Conservation (phyloP, 2,113 vertebrate genomes). For the Zapornia atra region DNA sequence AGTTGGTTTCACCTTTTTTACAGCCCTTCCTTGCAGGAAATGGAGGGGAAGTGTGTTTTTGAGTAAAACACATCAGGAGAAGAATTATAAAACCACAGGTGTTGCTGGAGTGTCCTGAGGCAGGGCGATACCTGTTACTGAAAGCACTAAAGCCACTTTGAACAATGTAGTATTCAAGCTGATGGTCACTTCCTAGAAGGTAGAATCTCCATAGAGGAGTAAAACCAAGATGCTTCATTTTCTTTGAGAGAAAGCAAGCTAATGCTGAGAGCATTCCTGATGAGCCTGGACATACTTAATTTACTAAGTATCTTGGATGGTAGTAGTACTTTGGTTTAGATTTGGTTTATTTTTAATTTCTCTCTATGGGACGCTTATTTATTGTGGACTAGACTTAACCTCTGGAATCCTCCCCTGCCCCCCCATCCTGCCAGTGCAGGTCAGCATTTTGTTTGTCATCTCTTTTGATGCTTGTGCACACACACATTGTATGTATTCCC, state of each 20-base stretch:
- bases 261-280: not conserved
- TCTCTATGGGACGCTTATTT: not conserved
- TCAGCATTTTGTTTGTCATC: not conserved
- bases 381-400: not conserved
- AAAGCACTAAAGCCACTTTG: not conserved
- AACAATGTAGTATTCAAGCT: not conserved
- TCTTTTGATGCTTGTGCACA: accelerated
- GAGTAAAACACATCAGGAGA: not conserved
- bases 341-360: not conserved
- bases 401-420: not conserved
- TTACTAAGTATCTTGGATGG: not conserved
- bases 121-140: not conserved
- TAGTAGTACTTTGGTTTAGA: not conserved
- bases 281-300: not conserved
- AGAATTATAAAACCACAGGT: not conserved
- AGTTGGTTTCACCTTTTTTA: not conserved
- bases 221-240: not conserved
- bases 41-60: not conserved
- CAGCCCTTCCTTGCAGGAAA: not conserved
- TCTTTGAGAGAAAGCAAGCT: not conserved
- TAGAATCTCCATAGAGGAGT: not conserved
- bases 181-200: not conserved
- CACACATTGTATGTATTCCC: accelerated
- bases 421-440: accelerated
- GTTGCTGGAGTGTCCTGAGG: not conserved